These are phyloP conservation scores for Acronicta aceris DNA, from an alignment of 2,888 invertebrate genomes.

Conservation along the genomic window DNA sequence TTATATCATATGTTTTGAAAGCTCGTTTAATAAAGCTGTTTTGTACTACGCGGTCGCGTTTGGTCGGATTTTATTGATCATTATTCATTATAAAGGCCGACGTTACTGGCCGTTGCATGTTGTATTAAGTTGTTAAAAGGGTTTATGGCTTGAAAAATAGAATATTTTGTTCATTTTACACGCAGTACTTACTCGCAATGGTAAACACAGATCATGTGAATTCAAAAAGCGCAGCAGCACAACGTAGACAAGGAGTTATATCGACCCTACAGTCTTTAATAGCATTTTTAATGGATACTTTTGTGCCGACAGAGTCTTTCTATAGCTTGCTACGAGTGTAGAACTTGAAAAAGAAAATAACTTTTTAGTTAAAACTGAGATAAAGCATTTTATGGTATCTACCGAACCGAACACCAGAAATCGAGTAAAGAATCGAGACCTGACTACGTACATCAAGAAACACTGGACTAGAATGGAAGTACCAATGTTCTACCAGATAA, in stretches of 20 bases:
- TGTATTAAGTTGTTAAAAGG: conserved; percentile 79
- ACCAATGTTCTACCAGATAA: no score
- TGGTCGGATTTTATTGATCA: conserved; percentile 80
- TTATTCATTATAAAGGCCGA: conserved; percentile 81
- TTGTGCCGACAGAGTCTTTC: no score
- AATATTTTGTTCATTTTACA: conserved; percentile 37
- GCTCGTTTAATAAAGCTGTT: conserved; percentile 63
- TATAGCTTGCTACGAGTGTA: no score
- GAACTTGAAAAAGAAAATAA: no score
- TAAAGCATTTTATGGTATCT: no score
- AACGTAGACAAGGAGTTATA: conserved; percentile 1
- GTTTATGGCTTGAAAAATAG: conserved; percentile 71
- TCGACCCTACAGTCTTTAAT: no score
- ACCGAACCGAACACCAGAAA: no score
- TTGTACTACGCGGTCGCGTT: conserved; percentile 70
- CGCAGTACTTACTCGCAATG: conserved; percentile 22
- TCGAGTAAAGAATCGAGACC: no score
- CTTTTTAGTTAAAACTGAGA: no score
- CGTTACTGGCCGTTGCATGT: conserved; percentile 73
- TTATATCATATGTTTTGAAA: conserved; percentile 62
- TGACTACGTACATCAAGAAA: no score
- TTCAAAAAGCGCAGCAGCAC: background rate
- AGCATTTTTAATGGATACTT: no score
- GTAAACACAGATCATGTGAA: conserved; percentile 21
- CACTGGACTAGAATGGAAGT: no score